Percentiles rank a stretch among this genome's conserved stretches.
Evolutionary conservation across 2,113 vertebrate species (phyloP).

Genomic region (Tragelaphus imberbis): DNA sequence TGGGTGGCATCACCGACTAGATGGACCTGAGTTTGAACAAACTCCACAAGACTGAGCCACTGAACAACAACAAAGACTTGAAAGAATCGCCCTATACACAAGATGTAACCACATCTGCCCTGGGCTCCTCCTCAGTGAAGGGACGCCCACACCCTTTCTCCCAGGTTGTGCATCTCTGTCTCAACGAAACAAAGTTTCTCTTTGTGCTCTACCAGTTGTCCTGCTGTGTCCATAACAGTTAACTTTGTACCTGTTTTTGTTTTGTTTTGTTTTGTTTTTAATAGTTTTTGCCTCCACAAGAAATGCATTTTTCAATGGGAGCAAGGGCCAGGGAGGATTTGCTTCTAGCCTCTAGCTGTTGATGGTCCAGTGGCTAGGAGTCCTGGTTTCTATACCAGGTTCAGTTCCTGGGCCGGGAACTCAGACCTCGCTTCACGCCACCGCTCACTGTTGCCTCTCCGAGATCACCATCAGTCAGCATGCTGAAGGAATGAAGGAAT

Average conservation of each 20-base stretch:
- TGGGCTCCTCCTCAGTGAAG: background rate
- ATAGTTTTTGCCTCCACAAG: background rate
- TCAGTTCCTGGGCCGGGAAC: background rate
- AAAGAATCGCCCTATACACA: background rate
- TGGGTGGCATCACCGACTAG: background rate
- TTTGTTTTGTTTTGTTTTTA: background rate
- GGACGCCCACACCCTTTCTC: background rate
- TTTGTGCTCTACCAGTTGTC: background rate
- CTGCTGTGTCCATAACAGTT: background rate
- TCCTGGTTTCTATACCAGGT: background rate
- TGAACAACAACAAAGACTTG: background rate
- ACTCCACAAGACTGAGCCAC: background rate
- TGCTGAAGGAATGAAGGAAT: too few relatives aligned
- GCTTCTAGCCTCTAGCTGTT: background rate
- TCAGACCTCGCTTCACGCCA: background rate
- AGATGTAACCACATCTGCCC: background rate
- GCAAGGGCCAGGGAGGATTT: background rate
- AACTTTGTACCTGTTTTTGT: background rate
- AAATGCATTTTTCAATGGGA: background rate
- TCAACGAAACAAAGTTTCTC: background rate
- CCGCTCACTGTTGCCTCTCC: background rate
- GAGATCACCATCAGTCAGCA: background rate
- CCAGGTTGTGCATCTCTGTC: background rate
- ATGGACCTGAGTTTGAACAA: background rate
- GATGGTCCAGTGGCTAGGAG: background rate